phyloP scores from a whole-genome alignment of 2,797 vertebrate species.

The Potorous gilbertii region DNA sequence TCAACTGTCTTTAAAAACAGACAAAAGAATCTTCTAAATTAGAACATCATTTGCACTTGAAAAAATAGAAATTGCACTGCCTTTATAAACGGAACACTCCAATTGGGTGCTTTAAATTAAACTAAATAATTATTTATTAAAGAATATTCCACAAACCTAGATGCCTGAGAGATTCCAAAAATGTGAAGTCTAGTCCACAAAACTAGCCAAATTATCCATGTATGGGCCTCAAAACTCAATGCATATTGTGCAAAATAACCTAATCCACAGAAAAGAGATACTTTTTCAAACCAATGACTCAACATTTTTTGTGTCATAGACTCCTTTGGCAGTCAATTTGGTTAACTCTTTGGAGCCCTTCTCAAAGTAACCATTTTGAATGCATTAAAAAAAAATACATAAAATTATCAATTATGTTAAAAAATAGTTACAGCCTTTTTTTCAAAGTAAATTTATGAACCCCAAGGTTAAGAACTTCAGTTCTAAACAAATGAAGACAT shows the following conservation, averaged over 20 bases:
- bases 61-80: not conserved
- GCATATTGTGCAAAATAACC: not conserved
- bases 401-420: not conserved
- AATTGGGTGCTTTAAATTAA: not conserved
- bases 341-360: not conserved
- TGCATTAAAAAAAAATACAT: not conserved
- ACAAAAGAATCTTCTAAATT: not conserved
- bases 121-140: not conserved
- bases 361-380: not conserved
- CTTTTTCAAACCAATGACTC: not conserved
- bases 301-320: not conserved
- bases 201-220: not conserved
- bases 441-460: not conserved
- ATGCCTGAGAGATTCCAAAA: not conserved
- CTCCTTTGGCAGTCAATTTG: not conserved
- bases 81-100: not conserved
- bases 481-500: not conserved
- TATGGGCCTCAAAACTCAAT: not conserved
- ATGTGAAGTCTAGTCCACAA: not conserved
- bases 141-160: not conserved
- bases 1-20: slow-evolving; percentile 6
- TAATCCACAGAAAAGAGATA: not conserved
- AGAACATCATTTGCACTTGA: not conserved
- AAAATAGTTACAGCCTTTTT: not conserved
- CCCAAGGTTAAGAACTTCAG: not conserved